Conservation (phyloP, 1,140 invertebrate genomes). For the Aphelinus atriplicis region DNA sequence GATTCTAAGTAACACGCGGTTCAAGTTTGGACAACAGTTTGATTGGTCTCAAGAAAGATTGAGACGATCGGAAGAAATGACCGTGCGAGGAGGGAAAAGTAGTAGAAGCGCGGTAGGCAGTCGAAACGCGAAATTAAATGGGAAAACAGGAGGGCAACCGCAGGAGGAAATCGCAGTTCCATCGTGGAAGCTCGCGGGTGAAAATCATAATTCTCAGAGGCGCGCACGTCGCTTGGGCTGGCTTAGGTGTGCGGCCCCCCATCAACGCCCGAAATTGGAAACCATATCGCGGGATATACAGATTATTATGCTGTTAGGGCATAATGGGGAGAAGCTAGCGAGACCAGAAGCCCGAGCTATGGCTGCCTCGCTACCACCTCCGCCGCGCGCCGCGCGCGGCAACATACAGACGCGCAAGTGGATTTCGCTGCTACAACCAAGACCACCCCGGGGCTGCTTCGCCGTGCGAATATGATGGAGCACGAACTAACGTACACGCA, state of each 20-base stretch:
- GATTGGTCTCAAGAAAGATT: background rate
- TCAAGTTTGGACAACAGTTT: too few relatives aligned
- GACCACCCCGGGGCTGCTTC: too few relatives aligned
- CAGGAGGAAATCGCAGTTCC: background rate
- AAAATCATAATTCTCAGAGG: conserved; percentile 29
- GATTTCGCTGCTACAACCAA: conserved; percentile 37
- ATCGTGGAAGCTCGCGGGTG: background rate
- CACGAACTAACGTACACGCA: too few relatives aligned
- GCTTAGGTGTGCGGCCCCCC: conserved; percentile 14
- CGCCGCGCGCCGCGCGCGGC: too few relatives aligned
- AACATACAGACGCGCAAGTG: conserved; percentile 13
- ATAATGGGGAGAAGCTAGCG: conserved; percentile 45
- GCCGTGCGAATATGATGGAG: too few relatives aligned
- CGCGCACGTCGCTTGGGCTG: background rate
- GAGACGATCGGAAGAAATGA: background rate
- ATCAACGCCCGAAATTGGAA: conserved; percentile 55
- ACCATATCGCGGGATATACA: conserved; percentile 55
- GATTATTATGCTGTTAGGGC: conserved; percentile 57
- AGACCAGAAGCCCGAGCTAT: background rate
- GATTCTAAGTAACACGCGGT: too few relatives aligned
- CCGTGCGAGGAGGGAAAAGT: background rate
- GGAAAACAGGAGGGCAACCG: too few relatives aligned
- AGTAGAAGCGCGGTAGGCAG: too few relatives aligned
- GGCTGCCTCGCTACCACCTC: background rate
- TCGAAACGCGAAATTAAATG: too few relatives aligned